Base-by-base conservation (phyloP, 2,113 vertebrate genomes). In the Salvelinus alpinus region DNA sequence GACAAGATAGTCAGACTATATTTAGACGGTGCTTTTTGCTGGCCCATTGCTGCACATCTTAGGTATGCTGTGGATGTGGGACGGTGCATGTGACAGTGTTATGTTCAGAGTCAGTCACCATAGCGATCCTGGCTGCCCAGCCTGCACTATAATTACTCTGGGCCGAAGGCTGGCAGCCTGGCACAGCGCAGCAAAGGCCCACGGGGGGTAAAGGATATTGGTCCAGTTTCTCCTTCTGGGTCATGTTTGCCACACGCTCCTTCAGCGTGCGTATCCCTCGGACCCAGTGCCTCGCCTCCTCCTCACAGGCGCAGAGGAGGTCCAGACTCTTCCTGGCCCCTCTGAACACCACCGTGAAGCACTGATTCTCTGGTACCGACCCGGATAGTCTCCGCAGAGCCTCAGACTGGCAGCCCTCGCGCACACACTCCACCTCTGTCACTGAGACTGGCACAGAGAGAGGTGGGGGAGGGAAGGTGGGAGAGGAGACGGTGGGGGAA, bases 221-320 rank as follows among this genome's bases (percentile, higher is more conserved):
- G 79, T 98, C 96, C 0, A 99, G 95, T 67, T 96, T 96, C 78
- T 99, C 97, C 0, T 91, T 88, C 87, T 99, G 98, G 85, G 88
- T 97, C 97, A 98, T 98, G 90, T 90, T 94, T 71, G 93, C 88
- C 6, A 95, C 93, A 11, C 92, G 87, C 0, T 88, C 91, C 81
- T 95, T 94, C 62, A 99, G 88, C 9, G 94, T 95, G 77, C 90
- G 90, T 70, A 99, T 93, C 1, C 97, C 98, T 13, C 91, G 92
- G 75, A 96, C 95, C 98, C 98, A 99, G 86, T 89, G 82, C 73
- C 85, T 92, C 0, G 96, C 96, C 22, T 97, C 96, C 3, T 94
- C 93, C 29, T 92, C 92, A 0, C 85, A 88, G 29, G 86, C 80
- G 12, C 96, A 96, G 1, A 84, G 93, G 84, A 99, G 93, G 86